Conservation (phyloP, 1,140 invertebrate species). For the Eumaeus atala region DNA sequence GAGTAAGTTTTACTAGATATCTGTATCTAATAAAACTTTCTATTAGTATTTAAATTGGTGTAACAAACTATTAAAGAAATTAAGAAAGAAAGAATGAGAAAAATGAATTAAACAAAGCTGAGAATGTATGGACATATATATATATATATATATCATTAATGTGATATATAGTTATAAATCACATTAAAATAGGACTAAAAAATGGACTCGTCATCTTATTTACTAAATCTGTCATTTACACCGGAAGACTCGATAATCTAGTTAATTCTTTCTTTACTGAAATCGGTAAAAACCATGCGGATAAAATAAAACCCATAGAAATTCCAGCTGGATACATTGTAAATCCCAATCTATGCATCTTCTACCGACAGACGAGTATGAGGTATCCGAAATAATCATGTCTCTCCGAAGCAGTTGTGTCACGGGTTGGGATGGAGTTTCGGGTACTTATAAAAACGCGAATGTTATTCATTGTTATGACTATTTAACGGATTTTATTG, state of each 20-base stretch:
- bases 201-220: neutral
- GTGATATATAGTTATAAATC: neutral
- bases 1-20: too few species aligned
- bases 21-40: too few species aligned
- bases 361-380: slow-evolving; percentile 7
- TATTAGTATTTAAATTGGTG: too few species aligned
- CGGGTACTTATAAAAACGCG: slow-evolving; percentile 16
- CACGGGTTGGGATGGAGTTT: slow-evolving; percentile 18
- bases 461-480: too few species aligned
- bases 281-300: slow-evolving; percentile 11
- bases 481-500: too few species aligned
- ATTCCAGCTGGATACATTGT: neutral
- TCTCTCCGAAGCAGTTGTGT: slow-evolving; percentile 11
- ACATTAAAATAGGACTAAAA: neutral
- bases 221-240: neutral
- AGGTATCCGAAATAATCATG: neutral
- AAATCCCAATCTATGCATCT: slow-evolving; percentile 1
- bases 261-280: slow-evolving; percentile 12
- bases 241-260: slow-evolving; percentile 2
- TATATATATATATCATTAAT: too few species aligned
- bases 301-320: neutral
- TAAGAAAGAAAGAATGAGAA: slow-evolving; percentile 16
- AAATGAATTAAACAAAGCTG: slow-evolving; percentile 7
- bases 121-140: neutral
- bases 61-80: too few species aligned